Evolutionary conservation across 2,113 vertebrate species (phyloP).

Genomic region (Muscicapa adusta): DNA sequence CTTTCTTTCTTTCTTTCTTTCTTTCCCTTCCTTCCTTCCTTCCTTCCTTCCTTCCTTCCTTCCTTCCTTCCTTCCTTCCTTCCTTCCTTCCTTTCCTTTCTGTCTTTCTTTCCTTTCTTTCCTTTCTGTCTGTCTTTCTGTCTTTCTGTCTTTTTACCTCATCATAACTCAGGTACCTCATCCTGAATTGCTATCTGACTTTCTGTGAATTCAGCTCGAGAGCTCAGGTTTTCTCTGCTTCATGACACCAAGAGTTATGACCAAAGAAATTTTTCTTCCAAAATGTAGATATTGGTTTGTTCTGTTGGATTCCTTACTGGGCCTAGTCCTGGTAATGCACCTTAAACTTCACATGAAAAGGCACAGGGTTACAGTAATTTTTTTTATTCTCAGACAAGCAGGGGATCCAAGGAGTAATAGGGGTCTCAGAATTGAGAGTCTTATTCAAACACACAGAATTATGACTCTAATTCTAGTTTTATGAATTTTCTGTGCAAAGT

Average conservation of each 20-base stretch:
- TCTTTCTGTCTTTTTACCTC: not conserved
- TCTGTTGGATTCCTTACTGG: not conserved
- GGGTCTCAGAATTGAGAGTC: not conserved
- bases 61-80: fast-evolving
- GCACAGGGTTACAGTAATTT: not conserved
- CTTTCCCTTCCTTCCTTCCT: too few relatives aligned
- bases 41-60: fast-evolving
- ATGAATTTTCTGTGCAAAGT: not conserved
- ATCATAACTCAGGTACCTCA: not conserved
- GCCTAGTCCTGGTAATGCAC: not conserved
- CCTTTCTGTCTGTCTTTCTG: too few relatives aligned
- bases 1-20: fast-evolving
- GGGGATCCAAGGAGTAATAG: not conserved
- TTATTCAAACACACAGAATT: not conserved
- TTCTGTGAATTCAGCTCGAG: not conserved
- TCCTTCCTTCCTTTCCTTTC: too few relatives aligned
- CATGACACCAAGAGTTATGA: not conserved
- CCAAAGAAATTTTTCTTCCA: not conserved
- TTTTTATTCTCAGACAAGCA: not conserved
- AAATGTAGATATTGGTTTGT: not conserved
- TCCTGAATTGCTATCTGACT: not conserved
- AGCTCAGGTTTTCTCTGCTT: not conserved
- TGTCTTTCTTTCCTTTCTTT: fast-evolving
- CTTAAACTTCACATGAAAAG: not conserved
- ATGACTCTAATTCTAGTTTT: not conserved